Base-by-base conservation (phyloP, 2,888 invertebrate species). In the Trichopria drosophilae region DNA sequence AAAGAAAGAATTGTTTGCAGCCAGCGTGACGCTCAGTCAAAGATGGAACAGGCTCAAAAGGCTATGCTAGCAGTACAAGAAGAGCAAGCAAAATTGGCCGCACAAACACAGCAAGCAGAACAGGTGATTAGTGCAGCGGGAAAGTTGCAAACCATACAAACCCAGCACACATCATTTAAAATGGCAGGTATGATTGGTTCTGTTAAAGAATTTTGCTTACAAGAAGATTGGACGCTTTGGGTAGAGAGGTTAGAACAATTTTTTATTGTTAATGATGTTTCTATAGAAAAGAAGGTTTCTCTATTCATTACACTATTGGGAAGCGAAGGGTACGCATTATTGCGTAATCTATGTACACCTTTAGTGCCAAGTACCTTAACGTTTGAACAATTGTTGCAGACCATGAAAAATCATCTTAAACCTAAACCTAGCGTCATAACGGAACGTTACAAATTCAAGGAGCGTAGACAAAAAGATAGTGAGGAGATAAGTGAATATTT, bases 381-480 rank as follows among this genome's bases (percentile, higher is more conserved):
- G n/a, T 45, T 46, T 4, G 15, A 7, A 1, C 45, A 55, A 15
- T 19, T 60, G 7, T 41, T 6, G 1, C 18, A 43, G 5, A 35
- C 57, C 1, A 52, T 60, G 47, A 44, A 31, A 4, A 35, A 58
- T 10, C 51, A 61, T 39, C 31, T 59, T 1, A 32, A 61, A 28
- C 59, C 57, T 1, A 51, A 41, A 37, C 52, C 52, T 9, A 55
- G 32, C 31, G 16, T 46, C 1, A 56, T 59, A 16, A 46, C 50
- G 2, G 56, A 57, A n/a, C 31, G 58, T 1, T 57, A 52, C 10
- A 55, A 50, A 5, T 60, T 58, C 19, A 52, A 57, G 15, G 45
- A 55, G 12, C 48, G 50, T 10, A 32, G 37, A 15, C 58, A 60
- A 28, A 35, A 24, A 13, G 48, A 54, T 6, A 32, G 23, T 1